Conservation (phyloP, 2,113 vertebrate species). For the Festucalex cinctus region DNA sequence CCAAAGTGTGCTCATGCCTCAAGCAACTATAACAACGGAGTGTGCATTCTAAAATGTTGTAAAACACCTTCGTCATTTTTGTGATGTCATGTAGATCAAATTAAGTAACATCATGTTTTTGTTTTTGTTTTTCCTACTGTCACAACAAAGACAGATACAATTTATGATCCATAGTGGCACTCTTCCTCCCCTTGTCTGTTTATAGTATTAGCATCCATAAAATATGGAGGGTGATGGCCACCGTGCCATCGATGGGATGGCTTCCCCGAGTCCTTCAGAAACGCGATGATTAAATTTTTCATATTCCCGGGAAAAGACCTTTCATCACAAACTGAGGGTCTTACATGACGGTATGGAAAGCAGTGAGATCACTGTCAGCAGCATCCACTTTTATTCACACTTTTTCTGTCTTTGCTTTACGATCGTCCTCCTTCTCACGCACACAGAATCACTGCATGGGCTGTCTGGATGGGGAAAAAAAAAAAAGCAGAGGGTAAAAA, state of each 20-base stretch:
- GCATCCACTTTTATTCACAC: not conserved
- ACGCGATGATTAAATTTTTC: not conserved
- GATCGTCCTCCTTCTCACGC: slow-evolving; percentile 4
- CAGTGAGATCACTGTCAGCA: not conserved
- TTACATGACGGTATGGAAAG: not conserved
- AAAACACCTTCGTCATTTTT: not conserved
- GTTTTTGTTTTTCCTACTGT: too few species aligned
- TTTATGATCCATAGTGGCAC: too few species aligned
- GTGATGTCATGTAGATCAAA: too few species aligned
- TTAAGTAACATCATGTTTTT: too few species aligned
- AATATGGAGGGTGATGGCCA: not conserved
- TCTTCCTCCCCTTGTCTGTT: too few species aligned
- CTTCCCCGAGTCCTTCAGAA: not conserved
- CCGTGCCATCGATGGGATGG: not conserved
- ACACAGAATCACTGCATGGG: not conserved
- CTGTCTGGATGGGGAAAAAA: not conserved
- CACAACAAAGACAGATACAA: too few species aligned
- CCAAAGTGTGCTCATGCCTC: not conserved
- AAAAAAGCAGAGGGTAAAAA: not conserved
- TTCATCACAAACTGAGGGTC: not conserved
- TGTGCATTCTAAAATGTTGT: not conserved
- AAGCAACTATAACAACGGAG: not conserved
- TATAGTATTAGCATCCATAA: too few species aligned
- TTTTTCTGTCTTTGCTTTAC: not conserved
- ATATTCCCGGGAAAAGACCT: not conserved